Percentiles rank a stretch among this genome's conserved stretches.
Conservation (phyloP, 2,888 invertebrate species). For the Clusia tigrina region DNA sequence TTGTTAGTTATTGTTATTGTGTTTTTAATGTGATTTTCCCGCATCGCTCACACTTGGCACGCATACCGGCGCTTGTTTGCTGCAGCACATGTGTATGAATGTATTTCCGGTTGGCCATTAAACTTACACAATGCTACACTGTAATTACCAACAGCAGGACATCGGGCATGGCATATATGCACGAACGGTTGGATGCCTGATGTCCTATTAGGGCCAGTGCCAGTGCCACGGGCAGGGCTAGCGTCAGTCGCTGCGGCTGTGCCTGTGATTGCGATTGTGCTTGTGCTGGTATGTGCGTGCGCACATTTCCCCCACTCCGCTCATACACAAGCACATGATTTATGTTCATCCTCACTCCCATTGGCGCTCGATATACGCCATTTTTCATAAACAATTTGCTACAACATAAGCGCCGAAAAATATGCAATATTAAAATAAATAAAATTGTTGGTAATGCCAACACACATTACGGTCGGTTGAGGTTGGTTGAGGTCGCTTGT, state of each 20-base stretch:
- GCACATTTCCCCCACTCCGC: neutral
- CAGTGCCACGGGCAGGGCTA: too few species aligned
- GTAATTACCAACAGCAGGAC: constrained; percentile 44
- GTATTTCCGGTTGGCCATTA: constrained; percentile 52
- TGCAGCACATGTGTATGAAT: constrained; percentile 15
- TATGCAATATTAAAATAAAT: constrained; percentile 54
- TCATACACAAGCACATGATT: constrained; percentile 16
- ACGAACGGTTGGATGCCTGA: constrained; percentile 15
- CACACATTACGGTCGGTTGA: constrained; percentile 36
- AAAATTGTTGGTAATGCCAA: constrained; percentile 53
- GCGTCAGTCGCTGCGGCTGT: too few species aligned
- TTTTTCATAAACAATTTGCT: constrained; percentile 58
- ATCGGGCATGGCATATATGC: constrained; percentile 12
- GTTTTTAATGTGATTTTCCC: constrained; percentile 56
- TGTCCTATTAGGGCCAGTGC: too few species aligned
- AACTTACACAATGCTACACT: constrained; percentile 57
- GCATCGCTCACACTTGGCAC: neutral
- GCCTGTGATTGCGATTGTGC: constrained; percentile 12
- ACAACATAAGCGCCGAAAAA: constrained; percentile 44
- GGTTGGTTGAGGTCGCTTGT: constrained; percentile 29
- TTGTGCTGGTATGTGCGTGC: constrained; percentile 8
- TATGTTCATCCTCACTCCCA: constrained; percentile 15
- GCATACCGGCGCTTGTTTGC: constrained; percentile 1
- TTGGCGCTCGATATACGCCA: constrained; percentile 43
- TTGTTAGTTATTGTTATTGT: constrained; percentile 57